Percentiles rank a stretch among this genome's conserved stretches.
phyloP scores from a whole-genome alignment of 35 echinoderm and acorn worm genomes.

The Apostichopus parvimensis region DNA sequence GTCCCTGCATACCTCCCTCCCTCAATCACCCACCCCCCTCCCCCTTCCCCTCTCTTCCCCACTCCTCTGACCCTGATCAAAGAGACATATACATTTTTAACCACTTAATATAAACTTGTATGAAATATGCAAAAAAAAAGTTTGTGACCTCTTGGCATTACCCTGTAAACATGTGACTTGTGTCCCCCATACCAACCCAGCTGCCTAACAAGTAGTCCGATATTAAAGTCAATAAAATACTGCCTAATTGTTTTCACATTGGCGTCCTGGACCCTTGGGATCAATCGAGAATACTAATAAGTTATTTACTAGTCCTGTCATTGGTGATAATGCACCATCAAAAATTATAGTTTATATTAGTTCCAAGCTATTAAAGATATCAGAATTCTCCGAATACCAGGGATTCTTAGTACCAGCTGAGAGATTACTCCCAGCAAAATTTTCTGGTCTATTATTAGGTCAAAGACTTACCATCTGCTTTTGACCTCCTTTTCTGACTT shows the following conservation, averaged over 20 bases:
- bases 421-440: not conserved
- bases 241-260: conserved; percentile 10
- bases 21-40: too few relatives aligned
- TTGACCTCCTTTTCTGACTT: not conserved
- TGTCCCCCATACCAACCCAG: too few relatives aligned
- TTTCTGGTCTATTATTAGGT: not conserved
- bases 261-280: not conserved
- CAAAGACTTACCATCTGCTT: conserved; percentile 8
- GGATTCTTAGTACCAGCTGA: not conserved
- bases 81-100: too few relatives aligned
- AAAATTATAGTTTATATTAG: conserved; percentile 15
- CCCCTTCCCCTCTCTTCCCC: too few relatives aligned
- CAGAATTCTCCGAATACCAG: not conserved
- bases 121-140: too few relatives aligned
- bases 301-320: conserved; percentile 4
- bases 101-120: too few relatives aligned
- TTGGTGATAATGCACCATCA: not conserved
- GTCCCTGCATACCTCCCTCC: too few relatives aligned
- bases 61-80: too few relatives aligned
- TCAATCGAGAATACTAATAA: conserved; percentile 4
- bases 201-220: too few relatives aligned
- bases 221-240: not conserved
- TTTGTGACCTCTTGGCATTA: too few relatives aligned
- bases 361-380: conserved; percentile 4
- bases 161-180: too few relatives aligned